Evolutionary conservation across 92 coral and sea anemone species (phyloP).

Genomic region (Epizoanthus rinbou): DNA sequence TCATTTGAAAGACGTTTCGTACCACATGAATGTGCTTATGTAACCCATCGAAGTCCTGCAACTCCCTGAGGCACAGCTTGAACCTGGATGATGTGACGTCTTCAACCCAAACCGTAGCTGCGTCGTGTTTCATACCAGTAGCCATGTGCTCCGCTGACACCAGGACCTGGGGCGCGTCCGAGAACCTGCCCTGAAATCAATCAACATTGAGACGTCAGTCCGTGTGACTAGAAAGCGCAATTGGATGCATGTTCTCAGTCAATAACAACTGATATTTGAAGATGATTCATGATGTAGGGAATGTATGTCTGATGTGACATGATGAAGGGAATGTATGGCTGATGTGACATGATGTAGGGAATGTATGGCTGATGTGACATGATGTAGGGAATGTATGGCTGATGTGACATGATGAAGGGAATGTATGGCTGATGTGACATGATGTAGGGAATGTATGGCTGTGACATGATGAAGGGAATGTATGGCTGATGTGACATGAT

Average conservation of each 20-base stretch:
- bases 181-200: conserved; percentile 46
- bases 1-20: neutral
- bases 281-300: neutral
- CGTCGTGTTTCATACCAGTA: conserved; percentile 63
- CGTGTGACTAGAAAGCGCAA: neutral
- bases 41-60: conserved; percentile 72
- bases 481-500: neutral
- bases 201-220: neutral
- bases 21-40: conserved; percentile 73
- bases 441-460: no score
- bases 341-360: no score
- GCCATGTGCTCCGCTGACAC: conserved; percentile 71
- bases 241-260: no score
- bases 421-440: no score
- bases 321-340: neutral
- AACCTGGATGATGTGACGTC: conserved; percentile 49
- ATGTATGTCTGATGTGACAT: neutral
- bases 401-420: no score
- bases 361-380: no score
- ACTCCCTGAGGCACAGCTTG: conserved; percentile 73
- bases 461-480: neutral
- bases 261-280: no score
- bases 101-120: conserved; percentile 74
- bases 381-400: no score
- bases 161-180: conserved; percentile 38